Conservation (phyloP, 2,888 invertebrate genomes). For the Troides helena region DNA sequence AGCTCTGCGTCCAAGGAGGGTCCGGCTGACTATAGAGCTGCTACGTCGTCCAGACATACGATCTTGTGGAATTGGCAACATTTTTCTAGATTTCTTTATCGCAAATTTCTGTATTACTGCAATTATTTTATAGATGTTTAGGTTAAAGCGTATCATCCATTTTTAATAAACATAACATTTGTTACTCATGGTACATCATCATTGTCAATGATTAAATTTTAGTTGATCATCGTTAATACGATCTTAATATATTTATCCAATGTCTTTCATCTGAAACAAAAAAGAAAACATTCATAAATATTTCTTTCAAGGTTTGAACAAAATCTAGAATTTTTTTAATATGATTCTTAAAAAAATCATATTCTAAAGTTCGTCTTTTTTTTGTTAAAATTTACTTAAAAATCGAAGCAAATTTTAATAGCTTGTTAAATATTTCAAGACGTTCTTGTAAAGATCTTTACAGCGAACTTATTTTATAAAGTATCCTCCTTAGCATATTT, state of each 20-base stretch:
- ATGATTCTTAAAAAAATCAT: too few species aligned
- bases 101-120: not conserved
- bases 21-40: conserved; percentile 84
- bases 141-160: not conserved
- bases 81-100: conserved; percentile 33
- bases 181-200: not conserved
- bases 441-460: not conserved
- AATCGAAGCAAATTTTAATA: not conserved
- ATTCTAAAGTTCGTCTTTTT: too few species aligned
- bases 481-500: conserved; percentile 68
- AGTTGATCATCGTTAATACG: not conserved
- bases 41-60: conserved; percentile 82
- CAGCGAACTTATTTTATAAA: conserved; percentile 12
- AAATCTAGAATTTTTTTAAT: too few species aligned
- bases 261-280: conserved; percentile 4
- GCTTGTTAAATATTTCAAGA: not conserved
- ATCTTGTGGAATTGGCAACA: conserved; percentile 79
- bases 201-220: not conserved
- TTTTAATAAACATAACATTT: not conserved
- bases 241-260: not conserved
- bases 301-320: not conserved
- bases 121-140: not conserved
- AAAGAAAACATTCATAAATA: not conserved
- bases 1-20: conserved; percentile 83
- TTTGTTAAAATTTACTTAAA: too few species aligned